A percentile compares a stretch with the other conserved stretches of the same genome.
These are phyloP conservation scores for Phalacrocorax pelagicus DNA, from an alignment of 2,113 vertebrate species.

Conservation along the genomic window DNA sequence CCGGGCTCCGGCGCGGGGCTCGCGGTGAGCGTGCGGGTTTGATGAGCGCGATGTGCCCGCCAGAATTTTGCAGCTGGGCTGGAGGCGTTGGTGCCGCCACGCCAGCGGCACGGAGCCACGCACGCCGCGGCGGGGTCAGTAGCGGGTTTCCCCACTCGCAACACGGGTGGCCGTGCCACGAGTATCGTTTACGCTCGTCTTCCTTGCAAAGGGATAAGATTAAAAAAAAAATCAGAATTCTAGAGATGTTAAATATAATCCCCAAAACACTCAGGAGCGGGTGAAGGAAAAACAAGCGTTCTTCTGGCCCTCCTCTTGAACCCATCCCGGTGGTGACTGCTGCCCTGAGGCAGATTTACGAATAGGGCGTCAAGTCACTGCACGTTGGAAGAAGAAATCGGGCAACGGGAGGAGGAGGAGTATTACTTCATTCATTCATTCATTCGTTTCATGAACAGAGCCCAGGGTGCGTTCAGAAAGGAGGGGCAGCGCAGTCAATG, in stretches of 20 bases:
- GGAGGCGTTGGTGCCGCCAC: too few relatives aligned
- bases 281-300: too few relatives aligned
- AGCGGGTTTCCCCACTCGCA: too few relatives aligned
- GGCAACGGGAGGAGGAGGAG: neutral
- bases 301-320: neutral
- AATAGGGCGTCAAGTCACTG: neutral
- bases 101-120: neutral
- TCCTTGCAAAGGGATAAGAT: neutral
- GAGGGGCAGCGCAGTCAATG: neutral
- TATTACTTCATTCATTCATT: neutral
- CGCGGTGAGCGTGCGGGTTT: rapidly evolving
- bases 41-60: neutral
- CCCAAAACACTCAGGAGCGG: too few relatives aligned
- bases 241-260: neutral
- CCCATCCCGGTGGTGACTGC: neutral
- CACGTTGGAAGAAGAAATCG: neutral
- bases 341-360: neutral
- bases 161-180: too few relatives aligned
- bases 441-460: neutral
- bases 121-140: rapidly evolving
- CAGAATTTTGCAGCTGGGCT: too few relatives aligned
- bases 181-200: rapidly evolving
- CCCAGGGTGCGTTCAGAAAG: neutral
- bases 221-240: too few relatives aligned
- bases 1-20: rapidly evolving